Evolutionary conservation across 35 echinoderm and acorn worm species (phyloP).

Genomic region (Lytechinus pictus): DNA sequence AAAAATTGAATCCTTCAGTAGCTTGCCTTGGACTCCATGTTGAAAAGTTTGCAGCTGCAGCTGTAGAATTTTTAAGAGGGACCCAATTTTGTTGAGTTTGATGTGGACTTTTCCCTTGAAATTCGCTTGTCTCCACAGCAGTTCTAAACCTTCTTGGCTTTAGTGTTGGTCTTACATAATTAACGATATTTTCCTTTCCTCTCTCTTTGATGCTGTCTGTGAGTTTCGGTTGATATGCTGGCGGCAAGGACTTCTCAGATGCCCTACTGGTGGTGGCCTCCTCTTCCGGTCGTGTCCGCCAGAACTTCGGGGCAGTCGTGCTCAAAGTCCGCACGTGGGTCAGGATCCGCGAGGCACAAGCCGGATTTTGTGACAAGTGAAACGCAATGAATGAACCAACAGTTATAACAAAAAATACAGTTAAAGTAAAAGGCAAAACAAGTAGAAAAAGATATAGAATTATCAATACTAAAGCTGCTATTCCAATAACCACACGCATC

Average conservation of each 20-base stretch:
- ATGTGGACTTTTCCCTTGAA: background rate
- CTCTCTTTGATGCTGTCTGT: slow-evolving; percentile 12
- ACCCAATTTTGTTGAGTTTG: background rate
- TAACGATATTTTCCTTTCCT: background rate
- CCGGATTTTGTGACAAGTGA: slow-evolving; percentile 28
- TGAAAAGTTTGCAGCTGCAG: background rate
- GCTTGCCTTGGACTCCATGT: background rate
- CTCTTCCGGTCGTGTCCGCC: slow-evolving; percentile 3
- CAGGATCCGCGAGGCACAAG: background rate
- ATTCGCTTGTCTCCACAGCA: background rate
- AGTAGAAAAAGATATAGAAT: background rate
- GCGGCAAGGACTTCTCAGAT: background rate
- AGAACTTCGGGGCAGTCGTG: slow-evolving; percentile 31
- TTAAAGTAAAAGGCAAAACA: slow-evolving; percentile 32
- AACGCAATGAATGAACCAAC: slow-evolving; percentile 10
- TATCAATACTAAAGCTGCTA: background rate
- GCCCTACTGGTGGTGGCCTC: background rate
- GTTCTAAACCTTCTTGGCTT: background rate
- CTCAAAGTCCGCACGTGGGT: slow-evolving; percentile 7
- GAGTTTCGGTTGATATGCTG: background rate
- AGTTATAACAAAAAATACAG: background rate
- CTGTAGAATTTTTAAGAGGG: background rate
- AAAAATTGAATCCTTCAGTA: background rate
- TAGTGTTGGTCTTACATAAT: slow-evolving; percentile 22
- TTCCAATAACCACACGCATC: background rate